phyloP scores from a whole-genome alignment of 2,113 vertebrate genomes.

The Uropsilus gracilis region DNA sequence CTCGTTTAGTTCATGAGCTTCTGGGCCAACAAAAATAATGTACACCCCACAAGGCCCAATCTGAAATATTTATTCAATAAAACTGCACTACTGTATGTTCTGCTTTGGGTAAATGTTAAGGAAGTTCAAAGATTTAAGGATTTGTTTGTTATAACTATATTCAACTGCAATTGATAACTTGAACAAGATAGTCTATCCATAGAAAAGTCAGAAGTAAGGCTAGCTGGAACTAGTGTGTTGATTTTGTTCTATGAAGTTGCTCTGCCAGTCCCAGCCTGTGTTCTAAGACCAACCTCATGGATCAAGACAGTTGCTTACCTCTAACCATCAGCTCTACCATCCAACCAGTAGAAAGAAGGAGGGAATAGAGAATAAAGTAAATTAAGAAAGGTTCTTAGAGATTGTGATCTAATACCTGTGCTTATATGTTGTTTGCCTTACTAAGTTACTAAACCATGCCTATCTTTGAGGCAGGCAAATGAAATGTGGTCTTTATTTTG shows the following conservation, averaged over 20 bases:
- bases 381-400: neutral
- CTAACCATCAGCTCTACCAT: neutral
- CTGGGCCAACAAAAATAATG: neutral
- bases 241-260: neutral
- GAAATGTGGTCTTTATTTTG: neutral
- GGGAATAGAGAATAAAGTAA: neutral
- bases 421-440: slow-evolving; percentile 17
- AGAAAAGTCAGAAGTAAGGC: neutral
- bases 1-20: neutral
- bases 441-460: neutral
- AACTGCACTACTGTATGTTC: slow-evolving; percentile 13
- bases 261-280: neutral
- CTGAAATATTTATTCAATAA: neutral
- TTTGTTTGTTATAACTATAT: neutral
- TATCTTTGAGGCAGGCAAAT: neutral
- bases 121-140: neutral
- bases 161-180: neutral
- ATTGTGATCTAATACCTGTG: neutral
- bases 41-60: neutral
- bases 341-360: neutral
- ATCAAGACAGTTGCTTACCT: neutral
- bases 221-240: neutral
- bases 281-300: neutral
- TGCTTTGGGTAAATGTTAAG: neutral
- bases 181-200: neutral